These are phyloP conservation scores for Prionailurus viverrinus DNA, from an alignment of 2,113 vertebrate genomes.

Conservation along the genomic window DNA sequence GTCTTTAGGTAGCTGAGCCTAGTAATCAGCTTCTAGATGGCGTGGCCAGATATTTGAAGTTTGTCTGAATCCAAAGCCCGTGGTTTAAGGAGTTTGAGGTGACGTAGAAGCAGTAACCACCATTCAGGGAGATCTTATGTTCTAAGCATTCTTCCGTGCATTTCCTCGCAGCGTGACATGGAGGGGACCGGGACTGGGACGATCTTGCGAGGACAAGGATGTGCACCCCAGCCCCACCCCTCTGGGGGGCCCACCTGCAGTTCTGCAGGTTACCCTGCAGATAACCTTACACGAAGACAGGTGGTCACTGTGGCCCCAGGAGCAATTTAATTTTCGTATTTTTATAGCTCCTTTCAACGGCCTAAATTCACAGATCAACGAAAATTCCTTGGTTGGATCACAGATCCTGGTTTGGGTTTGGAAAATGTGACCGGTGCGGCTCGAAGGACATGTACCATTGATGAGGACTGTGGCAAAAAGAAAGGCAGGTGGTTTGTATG, in stretches of 20 bases:
- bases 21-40: not conserved
- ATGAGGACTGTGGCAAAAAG: not conserved
- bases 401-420: conserved; percentile 40
- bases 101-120: not conserved
- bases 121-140: not conserved
- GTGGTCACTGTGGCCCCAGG: not conserved
- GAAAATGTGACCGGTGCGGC: not conserved
- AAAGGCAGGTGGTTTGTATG: not conserved
- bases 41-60: not conserved
- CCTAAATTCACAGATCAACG: not conserved
- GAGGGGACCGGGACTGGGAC: not conserved
- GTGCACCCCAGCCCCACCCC: not conserved
- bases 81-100: not conserved
- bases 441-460: not conserved
- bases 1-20: not conserved
- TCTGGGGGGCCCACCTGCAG: not conserved
- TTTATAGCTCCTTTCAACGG: conserved; percentile 50
- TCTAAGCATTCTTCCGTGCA: not conserved
- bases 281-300: not conserved
- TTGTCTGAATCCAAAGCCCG: not conserved
- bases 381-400: conserved; percentile 42
- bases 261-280: not conserved
- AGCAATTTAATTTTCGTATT: conserved; percentile 39
- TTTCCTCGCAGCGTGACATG: not conserved
- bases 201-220: not conserved